A percentile compares a stretch with the other conserved stretches of the same genome.
These are phyloP conservation scores for Eupeodes latifasciatus DNA, from an alignment of 2,888 invertebrate genomes.

Conservation along the genomic window DNA sequence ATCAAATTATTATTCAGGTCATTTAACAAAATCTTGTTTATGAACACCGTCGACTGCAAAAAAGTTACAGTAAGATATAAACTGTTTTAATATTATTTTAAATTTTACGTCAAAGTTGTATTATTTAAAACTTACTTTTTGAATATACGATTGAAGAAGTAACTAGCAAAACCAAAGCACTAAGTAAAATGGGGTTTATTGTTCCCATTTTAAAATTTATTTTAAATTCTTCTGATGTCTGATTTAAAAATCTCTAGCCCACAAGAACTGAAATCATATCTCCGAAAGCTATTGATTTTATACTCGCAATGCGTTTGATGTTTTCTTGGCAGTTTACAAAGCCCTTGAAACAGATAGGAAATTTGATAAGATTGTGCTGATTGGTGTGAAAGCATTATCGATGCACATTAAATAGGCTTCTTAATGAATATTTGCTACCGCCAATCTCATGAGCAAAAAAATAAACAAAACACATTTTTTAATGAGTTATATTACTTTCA, in stretches of 20 bases:
- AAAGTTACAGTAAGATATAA: too few species aligned
- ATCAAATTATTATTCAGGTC: too few species aligned
- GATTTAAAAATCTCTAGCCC: not conserved
- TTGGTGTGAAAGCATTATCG: slow-evolving; percentile 51
- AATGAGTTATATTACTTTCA: slow-evolving; percentile 10
- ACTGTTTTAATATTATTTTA: too few species aligned
- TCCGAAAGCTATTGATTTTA: slow-evolving; percentile 50
- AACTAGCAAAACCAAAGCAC: slow-evolving; percentile 36
- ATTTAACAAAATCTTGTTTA: too few species aligned
- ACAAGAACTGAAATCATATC: slow-evolving; percentile 57
- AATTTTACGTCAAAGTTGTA: not conserved
- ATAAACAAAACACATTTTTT: slow-evolving; percentile 39
- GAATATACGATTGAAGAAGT: slow-evolving; percentile 33
- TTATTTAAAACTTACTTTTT: slow-evolving; percentile 60
- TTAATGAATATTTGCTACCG: slow-evolving; percentile 64
- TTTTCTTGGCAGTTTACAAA: slow-evolving; percentile 60
- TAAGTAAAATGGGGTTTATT: slow-evolving; percentile 28
- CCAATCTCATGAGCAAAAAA: slow-evolving; percentile 11
- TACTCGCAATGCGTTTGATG: slow-evolving; percentile 51
- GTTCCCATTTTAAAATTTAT: slow-evolving; percentile 32
- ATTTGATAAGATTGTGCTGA: slow-evolving; percentile 68
- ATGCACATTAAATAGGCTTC: slow-evolving; percentile 46
- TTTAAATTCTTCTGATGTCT: not conserved
- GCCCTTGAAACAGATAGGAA: slow-evolving; percentile 66
- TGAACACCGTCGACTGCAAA: too few species aligned